Conservation (phyloP, 1,140 invertebrate species). For the Episyrphus balteatus region DNA sequence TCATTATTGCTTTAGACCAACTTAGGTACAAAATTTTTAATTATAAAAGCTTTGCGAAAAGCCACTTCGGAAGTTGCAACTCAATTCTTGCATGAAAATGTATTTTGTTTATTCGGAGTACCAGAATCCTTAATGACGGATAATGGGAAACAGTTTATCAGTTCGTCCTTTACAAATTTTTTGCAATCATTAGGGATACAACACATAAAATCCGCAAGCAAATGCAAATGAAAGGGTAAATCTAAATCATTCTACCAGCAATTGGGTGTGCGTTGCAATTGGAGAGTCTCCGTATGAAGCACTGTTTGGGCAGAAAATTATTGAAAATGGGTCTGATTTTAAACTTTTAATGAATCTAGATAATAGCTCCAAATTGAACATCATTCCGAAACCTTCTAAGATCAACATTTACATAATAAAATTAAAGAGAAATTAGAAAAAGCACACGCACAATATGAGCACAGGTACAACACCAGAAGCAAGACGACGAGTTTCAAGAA, state of each 20-base stretch:
- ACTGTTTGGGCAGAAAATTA: no score
- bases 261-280: background rate
- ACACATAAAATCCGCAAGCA: no score
- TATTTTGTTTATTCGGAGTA: no score
- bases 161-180: no score
- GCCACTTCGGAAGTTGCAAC: no score
- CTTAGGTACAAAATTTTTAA: no score
- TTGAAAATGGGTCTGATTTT: no score
- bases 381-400: no score
- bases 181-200: background rate
- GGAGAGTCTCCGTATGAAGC: no score
- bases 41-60: constrained; percentile 3
- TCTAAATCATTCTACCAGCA: background rate
- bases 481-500: background rate
- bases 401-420: constrained; percentile 1
- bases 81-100: no score
- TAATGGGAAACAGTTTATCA: background rate
- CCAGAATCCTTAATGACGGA: background rate
- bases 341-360: background rate
- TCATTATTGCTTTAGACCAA: no score
- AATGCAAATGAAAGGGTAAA: background rate
- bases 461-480: background rate
- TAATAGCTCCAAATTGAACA: no score
- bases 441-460: background rate
- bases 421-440: background rate